phyloP scores from a whole-genome alignment of 2,797 vertebrate species.

The Aplochiton taeniatus region DNA sequence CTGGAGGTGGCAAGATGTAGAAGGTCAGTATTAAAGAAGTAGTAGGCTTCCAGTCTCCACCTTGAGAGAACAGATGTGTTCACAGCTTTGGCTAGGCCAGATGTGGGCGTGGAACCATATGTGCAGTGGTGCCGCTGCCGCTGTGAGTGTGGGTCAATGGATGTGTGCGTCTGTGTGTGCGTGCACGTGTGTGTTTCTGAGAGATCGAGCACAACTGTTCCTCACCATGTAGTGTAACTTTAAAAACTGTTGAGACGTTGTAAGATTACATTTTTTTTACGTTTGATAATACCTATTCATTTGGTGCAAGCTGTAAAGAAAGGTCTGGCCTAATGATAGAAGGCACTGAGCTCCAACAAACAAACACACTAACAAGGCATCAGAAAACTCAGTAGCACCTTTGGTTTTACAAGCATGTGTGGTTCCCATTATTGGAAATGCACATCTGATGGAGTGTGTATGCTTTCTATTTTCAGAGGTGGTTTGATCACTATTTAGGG shows the following conservation, averaged over 20 bases:
- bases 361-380: no score
- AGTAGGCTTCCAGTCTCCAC: slow-evolving; percentile 45
- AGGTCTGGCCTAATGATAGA: no score
- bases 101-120: slow-evolving; percentile 69
- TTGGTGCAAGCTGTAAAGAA: no score
- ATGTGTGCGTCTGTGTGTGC: slow-evolving; percentile 21
- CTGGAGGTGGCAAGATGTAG: slow-evolving; percentile 43
- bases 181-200: neutral
- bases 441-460: no score
- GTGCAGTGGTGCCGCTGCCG: slow-evolving; percentile 43
- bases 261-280: no score
- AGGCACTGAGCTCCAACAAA: no score
- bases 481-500: no score
- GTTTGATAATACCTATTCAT: no score
- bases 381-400: no score
- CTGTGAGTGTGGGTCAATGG: slow-evolving; percentile 12
- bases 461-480: no score
- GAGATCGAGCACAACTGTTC: neutral
- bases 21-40: slow-evolving; percentile 58
- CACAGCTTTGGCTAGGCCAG: slow-evolving; percentile 71
- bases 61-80: slow-evolving; percentile 71
- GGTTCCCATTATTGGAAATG: no score
- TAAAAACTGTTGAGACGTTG: neutral
- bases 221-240: neutral
- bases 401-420: no score